Base-by-base conservation (phyloP, 2,113 vertebrate genomes). In the Forbesichthys agassizii region DNA sequence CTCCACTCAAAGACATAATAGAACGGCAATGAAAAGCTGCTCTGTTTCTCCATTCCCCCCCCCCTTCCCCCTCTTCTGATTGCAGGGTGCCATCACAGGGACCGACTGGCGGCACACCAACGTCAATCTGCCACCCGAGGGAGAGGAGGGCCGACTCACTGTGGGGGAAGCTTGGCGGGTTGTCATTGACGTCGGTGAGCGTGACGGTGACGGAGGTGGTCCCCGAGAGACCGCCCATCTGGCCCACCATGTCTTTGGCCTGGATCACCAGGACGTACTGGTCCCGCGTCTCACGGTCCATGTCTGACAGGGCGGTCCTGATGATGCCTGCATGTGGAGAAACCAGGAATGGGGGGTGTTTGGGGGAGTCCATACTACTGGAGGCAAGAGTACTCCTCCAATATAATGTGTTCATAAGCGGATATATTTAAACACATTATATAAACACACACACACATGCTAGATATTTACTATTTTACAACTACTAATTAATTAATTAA, bases 171-270 rank as follows among this genome's bases (percentile, higher is more conserved):
- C 93, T 95, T 12, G 97, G 97, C 0, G 96, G 96, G 72, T 98
- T 98, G 86, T 98, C 97, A 1, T 99, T 99, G 73, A 99, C 96
- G 53, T 99, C 97, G 0, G 94, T 96, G 20, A 99, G 93, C 2
- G 95, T 97, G 78, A 99, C 94, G 0, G 96, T 99, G 68, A 99
- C 96, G 0, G 96, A 95, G 0, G 97, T 97, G 12, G 96, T 98
- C 54, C 97, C 96, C 2, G 97, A 98, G 33, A 99, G 93, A 53
- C 97, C 97, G 1, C 97, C 97, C 79, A 97, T 96, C 91, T 98
- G 96, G 46, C 97, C 97, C 71, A 98, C 96, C 96, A 99, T 99
- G 89, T 99, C 97, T 85, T 98, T 99, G 83, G 97, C 97, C 90
- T 99, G 96, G 89, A 99, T 98, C 82, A 98, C 95, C 16, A 99